Evolutionary conservation across 2,113 vertebrate genomes (phyloP), one percentile per base, ranked within the genome.

Genomic region (Callipepla squamata): DNA sequence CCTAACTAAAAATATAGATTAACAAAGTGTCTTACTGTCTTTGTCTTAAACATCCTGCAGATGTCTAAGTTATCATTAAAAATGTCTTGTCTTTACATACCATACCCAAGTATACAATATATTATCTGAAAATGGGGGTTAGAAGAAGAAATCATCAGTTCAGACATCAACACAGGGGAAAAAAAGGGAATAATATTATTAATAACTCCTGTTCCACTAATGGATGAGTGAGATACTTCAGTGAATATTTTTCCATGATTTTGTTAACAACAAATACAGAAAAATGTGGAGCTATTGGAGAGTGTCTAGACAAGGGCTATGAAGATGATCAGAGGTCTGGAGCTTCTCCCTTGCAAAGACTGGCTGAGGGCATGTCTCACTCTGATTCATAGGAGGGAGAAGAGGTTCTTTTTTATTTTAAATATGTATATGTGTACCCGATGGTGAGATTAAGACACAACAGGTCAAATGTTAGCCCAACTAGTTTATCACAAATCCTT

Each of bases 221-320:
- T 40, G 13, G 15, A 40, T 21, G 53, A 89, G 17, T 13, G 34
- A 28, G 9, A 21, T 19, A 17, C 1, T 61, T n/a, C 45, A 40
- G 65, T 8, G 1, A 53, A 4, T 5, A 6, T 55, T 63, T 77
- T 65, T 6, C 7, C 26, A 4, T 42, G 13, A 1, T 22, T 3
- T 87, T 77, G 13, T 11, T 50, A 4, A 15, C 58, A 45, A 42
- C 34, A 53, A 53, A 53, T 53, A 14, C 51, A 53, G 51, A 14
- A 28, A 53, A 53, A 53, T 53, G 26, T 17, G 51, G 51, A 53
- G 26, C 51, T 53, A 26, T 53, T 53, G 25, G 51, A 53, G 26
- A 53, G 14, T 26, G 51, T 53, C 14, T 26, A 28, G 51, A 53
- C 7, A 28, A 53, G 51, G 51, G 26, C 14, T 26, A 53, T 13